A percentile compares a stretch with the other conserved stretches of the same genome.
Conservation (phyloP, 2,888 invertebrate species). For the Volucella inflata region DNA sequence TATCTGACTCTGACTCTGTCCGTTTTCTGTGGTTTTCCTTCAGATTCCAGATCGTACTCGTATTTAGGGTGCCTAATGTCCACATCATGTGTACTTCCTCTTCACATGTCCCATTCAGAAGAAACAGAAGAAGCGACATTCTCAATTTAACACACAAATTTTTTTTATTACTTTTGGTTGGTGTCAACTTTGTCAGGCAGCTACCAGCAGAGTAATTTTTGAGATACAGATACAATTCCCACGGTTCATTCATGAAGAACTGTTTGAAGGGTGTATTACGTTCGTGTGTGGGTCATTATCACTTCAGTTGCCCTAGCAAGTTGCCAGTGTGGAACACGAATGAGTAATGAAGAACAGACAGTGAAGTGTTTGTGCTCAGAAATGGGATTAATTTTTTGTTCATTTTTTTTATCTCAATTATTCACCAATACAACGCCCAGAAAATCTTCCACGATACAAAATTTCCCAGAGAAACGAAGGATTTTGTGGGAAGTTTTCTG, state of each 20-base stretch:
- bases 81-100: slow-evolving; percentile 44
- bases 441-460: slow-evolving; percentile 56
- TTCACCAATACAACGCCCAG: slow-evolving; percentile 73
- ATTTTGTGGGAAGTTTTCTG: neutral
- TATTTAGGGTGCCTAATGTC: slow-evolving; percentile 34
- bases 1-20: slow-evolving; percentile 57
- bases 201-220: slow-evolving; percentile 7
- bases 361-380: slow-evolving; percentile 8
- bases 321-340: slow-evolving; percentile 49
- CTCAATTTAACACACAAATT: slow-evolving; percentile 61
- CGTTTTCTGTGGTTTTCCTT: neutral
- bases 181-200: slow-evolving; percentile 38
- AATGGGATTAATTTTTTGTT: too few relatives aligned
- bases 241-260: slow-evolving; percentile 67
- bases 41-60: slow-evolving; percentile 31
- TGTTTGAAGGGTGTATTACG: slow-evolving; percentile 41
- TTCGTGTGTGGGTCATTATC: slow-evolving; percentile 65
- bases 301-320: slow-evolving; percentile 61
- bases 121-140: slow-evolving; percentile 25
- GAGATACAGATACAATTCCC: slow-evolving; percentile 65
- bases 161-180: slow-evolving; percentile 18
- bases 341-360: slow-evolving; percentile 29
- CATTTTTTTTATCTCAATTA: slow-evolving; percentile 37
- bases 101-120: slow-evolving; percentile 28
- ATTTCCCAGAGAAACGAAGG: slow-evolving; percentile 33